These are phyloP conservation scores for Ennomos fuscantarius DNA, from an alignment of 2,888 invertebrate genomes.

Conservation along the genomic window DNA sequence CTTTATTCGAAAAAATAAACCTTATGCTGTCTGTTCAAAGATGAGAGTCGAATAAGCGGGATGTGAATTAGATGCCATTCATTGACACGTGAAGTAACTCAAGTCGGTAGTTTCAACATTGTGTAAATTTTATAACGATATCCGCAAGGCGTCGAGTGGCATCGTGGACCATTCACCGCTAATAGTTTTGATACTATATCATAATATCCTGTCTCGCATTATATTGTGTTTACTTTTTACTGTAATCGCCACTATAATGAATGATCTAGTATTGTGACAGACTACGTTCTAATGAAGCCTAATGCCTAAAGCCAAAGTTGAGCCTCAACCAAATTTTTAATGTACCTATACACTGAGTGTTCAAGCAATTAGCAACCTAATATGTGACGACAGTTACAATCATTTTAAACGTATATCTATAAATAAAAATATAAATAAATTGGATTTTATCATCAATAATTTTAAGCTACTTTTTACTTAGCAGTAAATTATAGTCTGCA, in stretches of 20 bases:
- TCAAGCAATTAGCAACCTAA: too few relatives aligned
- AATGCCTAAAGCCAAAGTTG: too few relatives aligned
- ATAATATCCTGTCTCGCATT: conserved; percentile 75
- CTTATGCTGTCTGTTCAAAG: conserved; percentile 10
- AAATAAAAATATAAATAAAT: too few relatives aligned
- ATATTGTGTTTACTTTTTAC: conserved; percentile 78
- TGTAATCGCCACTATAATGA: conserved; percentile 63
- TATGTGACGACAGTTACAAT: too few relatives aligned
- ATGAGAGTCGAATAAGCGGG: conserved; percentile 9
- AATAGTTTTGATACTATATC: conserved; percentile 78
- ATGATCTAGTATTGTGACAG: conserved; percentile 8
- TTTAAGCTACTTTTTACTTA: too few relatives aligned
- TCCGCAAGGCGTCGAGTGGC: conserved; percentile 51
- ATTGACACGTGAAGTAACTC: conserved; percentile 27
- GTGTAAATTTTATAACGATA: conserved; percentile 47
- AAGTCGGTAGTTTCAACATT: conserved; percentile 40
- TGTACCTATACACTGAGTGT: too few relatives aligned
- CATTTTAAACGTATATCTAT: too few relatives aligned
- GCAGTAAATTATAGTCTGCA: neutral
- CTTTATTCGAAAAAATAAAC: conserved; percentile 4
- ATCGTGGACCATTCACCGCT: conserved; percentile 61
- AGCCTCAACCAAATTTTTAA: conserved; percentile 16
- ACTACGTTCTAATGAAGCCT: conserved; percentile 1
- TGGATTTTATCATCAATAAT: too few relatives aligned
- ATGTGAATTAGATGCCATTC: conserved; percentile 16